A percentile compares a stretch with the other conserved stretches of the same genome.
These are phyloP conservation scores for Nothobranchius furzeri DNA, from an alignment of 2,113 vertebrate species.

Conservation along the genomic window DNA sequence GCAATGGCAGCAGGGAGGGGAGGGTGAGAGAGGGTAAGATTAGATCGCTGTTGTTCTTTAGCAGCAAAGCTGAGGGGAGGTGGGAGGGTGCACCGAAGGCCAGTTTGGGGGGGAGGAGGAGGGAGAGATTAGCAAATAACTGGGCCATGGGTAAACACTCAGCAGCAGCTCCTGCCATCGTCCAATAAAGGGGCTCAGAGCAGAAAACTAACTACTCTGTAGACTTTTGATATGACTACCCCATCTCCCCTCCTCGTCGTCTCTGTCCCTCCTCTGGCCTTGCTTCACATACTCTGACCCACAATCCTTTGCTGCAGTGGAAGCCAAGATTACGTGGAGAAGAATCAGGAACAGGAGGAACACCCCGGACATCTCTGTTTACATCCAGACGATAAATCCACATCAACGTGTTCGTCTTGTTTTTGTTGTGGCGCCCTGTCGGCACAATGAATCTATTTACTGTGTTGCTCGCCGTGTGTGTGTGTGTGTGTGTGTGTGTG, in stretches of 20 bases:
- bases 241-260: conserved; percentile 22
- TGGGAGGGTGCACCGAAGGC: conserved; percentile 60
- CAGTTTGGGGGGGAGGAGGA: conserved; percentile 51
- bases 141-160: conserved; percentile 78
- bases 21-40: conserved; percentile 49
- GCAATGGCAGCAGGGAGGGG: conserved; percentile 55
- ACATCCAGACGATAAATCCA: not conserved
- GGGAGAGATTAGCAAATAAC: conserved; percentile 74
- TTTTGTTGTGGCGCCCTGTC: not conserved
- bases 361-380: not conserved
- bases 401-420: not conserved
- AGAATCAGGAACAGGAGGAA: conserved; percentile 34
- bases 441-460: conserved; percentile 36
- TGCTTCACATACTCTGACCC: conserved; percentile 64
- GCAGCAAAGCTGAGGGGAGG: conserved; percentile 50
- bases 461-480: not conserved
- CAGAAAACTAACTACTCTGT: conserved; percentile 53
- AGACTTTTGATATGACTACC: conserved; percentile 63
- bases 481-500: conserved; percentile 33
- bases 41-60: conserved; percentile 72
- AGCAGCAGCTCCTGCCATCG: conserved; percentile 49
- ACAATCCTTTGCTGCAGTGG: conserved; percentile 58
- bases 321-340: conserved; percentile 51
- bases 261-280: conserved; percentile 59
- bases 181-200: conserved; percentile 63